Evolutionary conservation across 2,797 vertebrate genomes (phyloP), one percentile per base, ranked within the genome.

Genomic region (Chromobotia macracanthus): DNA sequence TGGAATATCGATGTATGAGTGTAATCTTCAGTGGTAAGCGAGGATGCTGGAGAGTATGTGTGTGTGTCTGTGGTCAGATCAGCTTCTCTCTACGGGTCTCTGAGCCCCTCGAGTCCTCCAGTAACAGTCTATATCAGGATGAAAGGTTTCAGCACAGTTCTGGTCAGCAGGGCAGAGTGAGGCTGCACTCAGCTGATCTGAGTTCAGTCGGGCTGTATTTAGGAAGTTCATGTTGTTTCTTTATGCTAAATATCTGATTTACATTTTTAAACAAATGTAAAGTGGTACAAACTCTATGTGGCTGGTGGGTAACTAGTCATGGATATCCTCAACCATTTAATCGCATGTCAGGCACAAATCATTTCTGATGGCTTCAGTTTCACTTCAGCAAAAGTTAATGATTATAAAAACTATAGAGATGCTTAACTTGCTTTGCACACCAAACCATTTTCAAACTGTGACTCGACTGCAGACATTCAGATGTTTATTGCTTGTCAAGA

Each of bases 41-140:
- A 50, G 48, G 48, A 2, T 10, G 21, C 11, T 28, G 21, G 55
- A 58, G 5, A 0, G 2, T 23, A 21, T 11, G n/a, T n/a, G n/a
- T n/a, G n/a, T 58, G 55, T 13, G 55, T 41, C 5, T 53, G 58
- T 23, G 25, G 31, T 41, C 48, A 53, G 1, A 13, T 75, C 46
- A 41, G 28, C 48, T 25, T n/a, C n/a, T 15, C 19, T 38, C n/a
- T 64, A 18, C 61, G 56, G 72, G 71, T 61, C 71, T 48, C 16
- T 0, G 10, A 41, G 38, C 44, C 53, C 53, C 69, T 1, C 7
- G 2, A 25, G n/a, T 51, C 63, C 48, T 23, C 19, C 0, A 25
- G 61, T 25, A 55, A 75, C 73, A 66, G 61, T 12, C 48, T 75
- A 48, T 44, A 25, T 61, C 10, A n/a, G 73, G 61, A 75, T 75